Base-by-base conservation (phyloP, 53 echinoderm and acorn worm genomes). In the Antedon mediterranea region DNA sequence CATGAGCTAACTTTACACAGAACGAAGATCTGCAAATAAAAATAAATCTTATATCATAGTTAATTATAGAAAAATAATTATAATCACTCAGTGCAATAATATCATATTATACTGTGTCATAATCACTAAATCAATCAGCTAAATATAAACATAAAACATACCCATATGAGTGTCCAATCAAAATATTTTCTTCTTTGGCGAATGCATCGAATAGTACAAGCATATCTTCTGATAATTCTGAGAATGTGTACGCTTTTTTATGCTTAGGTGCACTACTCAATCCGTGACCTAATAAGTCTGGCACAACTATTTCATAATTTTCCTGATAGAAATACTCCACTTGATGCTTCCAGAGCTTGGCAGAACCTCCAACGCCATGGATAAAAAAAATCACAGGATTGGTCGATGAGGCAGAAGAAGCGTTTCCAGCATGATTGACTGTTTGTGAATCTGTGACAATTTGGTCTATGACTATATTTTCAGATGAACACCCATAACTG, bases 91-190 rank as follows among this genome's bases (percentile, higher is more conserved):
- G n/a, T n/a, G n/a, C n/a, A n/a, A n/a, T n/a, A n/a, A n/a, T n/a
- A n/a, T n/a, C n/a, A n/a, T n/a, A n/a, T n/a, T n/a, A n/a, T n/a
- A n/a, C n/a, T n/a, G n/a, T n/a, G n/a, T n/a, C n/a, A n/a, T n/a
- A n/a, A n/a, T n/a, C 37, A 37, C 37, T 37, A 37, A 11, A 11
- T 37, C 4, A 37, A 6, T 37, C 4, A 37, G 11, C 4, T 37
- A 57, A 23, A 13, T 18, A 57, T 44, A 74, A 76, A 28, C 33
- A 32, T 0, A 29, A 6, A 32, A 84, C 89, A 79, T 82, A 95
- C 95, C 95, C 95, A 86, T 95, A 95, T 6, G 95, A 95, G 83
- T 95, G 95, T 6, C 95, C 95, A 75, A 95, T 84, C 28, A 95
- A 86, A 34, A 95, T 83, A 78, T 95, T 95, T 75, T 89, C 82